A percentile compares a stretch with the other conserved stretches of the same genome.
These are phyloP conservation scores for Nebria salina DNA, from an alignment of 2,888 invertebrate species.

Conservation along the genomic window DNA sequence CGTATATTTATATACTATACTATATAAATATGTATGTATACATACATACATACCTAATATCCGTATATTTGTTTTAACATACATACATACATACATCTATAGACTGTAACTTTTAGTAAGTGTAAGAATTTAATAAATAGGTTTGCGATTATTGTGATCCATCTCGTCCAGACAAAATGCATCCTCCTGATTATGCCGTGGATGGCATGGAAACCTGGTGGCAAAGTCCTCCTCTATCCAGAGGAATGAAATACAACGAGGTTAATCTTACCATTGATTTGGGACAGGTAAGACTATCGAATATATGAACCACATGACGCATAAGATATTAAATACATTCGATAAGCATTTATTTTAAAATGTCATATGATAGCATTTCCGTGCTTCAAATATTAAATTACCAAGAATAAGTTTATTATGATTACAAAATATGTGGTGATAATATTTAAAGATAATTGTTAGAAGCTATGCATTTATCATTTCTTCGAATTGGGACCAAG, in stretches of 20 bases:
- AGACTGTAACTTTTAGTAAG: too few relatives aligned
- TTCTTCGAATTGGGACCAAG: too few relatives aligned
- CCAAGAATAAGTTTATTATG: too few relatives aligned
- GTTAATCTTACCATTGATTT: slow-evolving; percentile 97
- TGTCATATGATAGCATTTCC: background rate
- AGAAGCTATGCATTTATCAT: too few relatives aligned
- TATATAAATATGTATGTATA: background rate
- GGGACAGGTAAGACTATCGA: slow-evolving; percentile 81
- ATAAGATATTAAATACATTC: slow-evolving; percentile 11
- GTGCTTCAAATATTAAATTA: background rate
- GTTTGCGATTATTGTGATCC: slow-evolving; percentile 94
- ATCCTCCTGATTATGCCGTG: slow-evolving; percentile 91
- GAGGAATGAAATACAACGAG: slow-evolving; percentile 96
- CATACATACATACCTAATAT: background rate
- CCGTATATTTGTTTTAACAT: background rate
- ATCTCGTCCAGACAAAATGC: slow-evolving; percentile 76
- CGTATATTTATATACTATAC: background rate
- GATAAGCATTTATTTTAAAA: background rate
- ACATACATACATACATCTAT: background rate
- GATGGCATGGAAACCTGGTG: slow-evolving; percentile 98
- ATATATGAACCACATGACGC: background rate
- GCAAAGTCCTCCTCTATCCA: slow-evolving; percentile 97
- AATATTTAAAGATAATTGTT: too few relatives aligned
- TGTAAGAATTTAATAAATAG: slow-evolving; percentile 63
- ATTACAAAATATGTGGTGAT: too few relatives aligned